phyloP scores from a whole-genome alignment of 2,888 invertebrate species.

The Phania funesta region DNA sequence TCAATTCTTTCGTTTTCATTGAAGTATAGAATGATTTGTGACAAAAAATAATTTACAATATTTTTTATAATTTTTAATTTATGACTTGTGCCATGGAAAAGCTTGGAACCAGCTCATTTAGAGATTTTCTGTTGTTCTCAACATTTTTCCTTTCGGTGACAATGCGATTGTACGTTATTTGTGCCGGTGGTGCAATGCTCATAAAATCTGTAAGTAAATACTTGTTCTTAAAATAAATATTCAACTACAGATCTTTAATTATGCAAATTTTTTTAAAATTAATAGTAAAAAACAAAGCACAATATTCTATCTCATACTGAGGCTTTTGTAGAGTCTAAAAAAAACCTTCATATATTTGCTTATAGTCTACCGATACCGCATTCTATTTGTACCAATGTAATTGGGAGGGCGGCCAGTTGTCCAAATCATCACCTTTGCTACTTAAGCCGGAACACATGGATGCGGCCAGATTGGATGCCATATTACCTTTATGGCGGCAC shows the following conservation, averaged over 20 bases:
- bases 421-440: conserved; percentile 38
- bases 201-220: conserved; percentile 41
- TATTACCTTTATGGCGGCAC: conserved; percentile 40
- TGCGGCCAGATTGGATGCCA: conserved; percentile 9
- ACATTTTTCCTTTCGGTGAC: conserved; percentile 40
- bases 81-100: not conserved
- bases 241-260: not conserved
- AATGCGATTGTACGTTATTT: conserved; percentile 42
- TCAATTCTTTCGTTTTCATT: too few relatives aligned
- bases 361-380: conserved; percentile 68
- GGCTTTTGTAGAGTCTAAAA: not conserved
- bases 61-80: not conserved
- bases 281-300: too few relatives aligned
- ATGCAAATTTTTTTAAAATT: too few relatives aligned
- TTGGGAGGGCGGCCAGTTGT: conserved; percentile 71
- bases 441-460: conserved; percentile 25
- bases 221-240: not conserved
- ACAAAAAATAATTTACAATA: not conserved
- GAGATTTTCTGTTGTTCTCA: conserved; percentile 26
- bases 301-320: too few relatives aligned
- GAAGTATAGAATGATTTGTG: too few relatives aligned
- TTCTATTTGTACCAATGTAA: conserved; percentile 68
- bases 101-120: conserved; percentile 30
- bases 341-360: not conserved
- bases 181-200: conserved; percentile 22